Percentiles rank a stretch among this genome's conserved stretches.
These are phyloP conservation scores for Cassiopea xamachana DNA, from an alignment of 30 jellyfish, hydroid and myxozoan genomes.

Conservation along the genomic window DNA sequence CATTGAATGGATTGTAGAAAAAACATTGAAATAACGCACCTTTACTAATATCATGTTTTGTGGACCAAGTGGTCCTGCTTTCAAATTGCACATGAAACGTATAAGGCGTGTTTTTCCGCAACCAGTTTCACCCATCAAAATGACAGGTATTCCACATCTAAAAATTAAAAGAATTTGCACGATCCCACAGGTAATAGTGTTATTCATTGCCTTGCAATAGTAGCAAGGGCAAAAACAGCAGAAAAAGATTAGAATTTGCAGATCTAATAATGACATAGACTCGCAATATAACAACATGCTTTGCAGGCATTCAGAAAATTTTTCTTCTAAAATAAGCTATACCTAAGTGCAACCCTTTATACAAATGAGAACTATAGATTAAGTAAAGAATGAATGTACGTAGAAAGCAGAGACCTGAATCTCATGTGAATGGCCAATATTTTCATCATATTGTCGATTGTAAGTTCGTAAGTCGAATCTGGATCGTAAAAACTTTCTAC, in stretches of 20 bases:
- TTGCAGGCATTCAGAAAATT: too few relatives aligned
- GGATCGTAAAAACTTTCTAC: conserved; percentile 64
- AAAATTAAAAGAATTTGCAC: not conserved
- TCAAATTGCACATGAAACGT: conserved; percentile 73
- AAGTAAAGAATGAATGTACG: not conserved
- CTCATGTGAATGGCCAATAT: conserved; percentile 85
- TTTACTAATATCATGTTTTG: conserved; percentile 72
- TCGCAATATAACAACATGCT: too few relatives aligned
- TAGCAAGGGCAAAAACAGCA: too few relatives aligned
- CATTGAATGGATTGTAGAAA: not conserved
- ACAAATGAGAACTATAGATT: too few relatives aligned
- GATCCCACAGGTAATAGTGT: not conserved
- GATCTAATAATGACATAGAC: too few relatives aligned
- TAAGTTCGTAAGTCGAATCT: conserved; percentile 77
- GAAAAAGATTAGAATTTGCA: too few relatives aligned
- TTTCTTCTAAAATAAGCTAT: too few relatives aligned
- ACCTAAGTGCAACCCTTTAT: too few relatives aligned
- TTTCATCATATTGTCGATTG: conserved; percentile 82
- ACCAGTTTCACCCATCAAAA: conserved; percentile 87
- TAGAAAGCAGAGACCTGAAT: conserved; percentile 51
- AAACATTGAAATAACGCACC: conserved; percentile 8
- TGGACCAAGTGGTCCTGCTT: conserved; percentile 62
- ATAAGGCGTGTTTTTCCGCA: conserved; percentile 77
- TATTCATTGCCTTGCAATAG: not conserved
- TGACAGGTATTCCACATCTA: conserved; percentile 78